Evolutionary conservation across 1,140 invertebrate genomes (phyloP).

Genomic region (Drosophila orena): DNA sequence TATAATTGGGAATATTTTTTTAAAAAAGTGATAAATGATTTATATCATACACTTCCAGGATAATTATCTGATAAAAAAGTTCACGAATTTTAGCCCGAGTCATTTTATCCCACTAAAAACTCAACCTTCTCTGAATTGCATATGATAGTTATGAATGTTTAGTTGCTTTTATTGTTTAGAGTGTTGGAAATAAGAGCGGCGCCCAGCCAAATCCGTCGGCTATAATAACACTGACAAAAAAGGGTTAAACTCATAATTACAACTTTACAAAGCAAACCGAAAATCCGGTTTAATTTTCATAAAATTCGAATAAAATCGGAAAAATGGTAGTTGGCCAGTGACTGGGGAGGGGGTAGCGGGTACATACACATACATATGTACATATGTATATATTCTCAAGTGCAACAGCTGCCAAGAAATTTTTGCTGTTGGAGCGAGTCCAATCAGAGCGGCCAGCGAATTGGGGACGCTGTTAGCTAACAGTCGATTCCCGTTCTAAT

Average conservation of each 20-base stretch:
- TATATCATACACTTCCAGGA: no score
- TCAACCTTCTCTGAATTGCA: background rate
- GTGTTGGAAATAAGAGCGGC: conserved; percentile 38
- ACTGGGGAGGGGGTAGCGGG: no score
- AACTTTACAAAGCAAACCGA: conserved; percentile 55
- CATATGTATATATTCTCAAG: conserved; percentile 8
- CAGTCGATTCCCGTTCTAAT: conserved; percentile 73
- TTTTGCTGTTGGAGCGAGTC: conserved; percentile 30
- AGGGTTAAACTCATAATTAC: conserved; percentile 54
- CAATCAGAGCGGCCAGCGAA: conserved; percentile 49
- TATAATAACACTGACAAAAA: conserved; percentile 26
- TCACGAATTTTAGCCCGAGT: no score
- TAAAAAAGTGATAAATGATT: no score
- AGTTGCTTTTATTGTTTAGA: background rate
- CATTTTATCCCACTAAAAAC: no score
- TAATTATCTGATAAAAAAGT: no score
- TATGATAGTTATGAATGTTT: background rate
- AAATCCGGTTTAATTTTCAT: conserved; percentile 72
- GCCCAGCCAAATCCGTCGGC: conserved; percentile 53
- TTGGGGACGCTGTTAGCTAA: conserved; percentile 68
- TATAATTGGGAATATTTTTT: background rate
- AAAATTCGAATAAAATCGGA: conserved; percentile 58
- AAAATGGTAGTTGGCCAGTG: conserved; percentile 3
- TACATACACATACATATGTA: no score
- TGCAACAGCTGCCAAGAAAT: conserved; percentile 40